Percentiles rank a stretch among this genome's conserved stretches.
phyloP scores from a whole-genome alignment of 2,113 vertebrate species.

The Nyctibius bracteatus region DNA sequence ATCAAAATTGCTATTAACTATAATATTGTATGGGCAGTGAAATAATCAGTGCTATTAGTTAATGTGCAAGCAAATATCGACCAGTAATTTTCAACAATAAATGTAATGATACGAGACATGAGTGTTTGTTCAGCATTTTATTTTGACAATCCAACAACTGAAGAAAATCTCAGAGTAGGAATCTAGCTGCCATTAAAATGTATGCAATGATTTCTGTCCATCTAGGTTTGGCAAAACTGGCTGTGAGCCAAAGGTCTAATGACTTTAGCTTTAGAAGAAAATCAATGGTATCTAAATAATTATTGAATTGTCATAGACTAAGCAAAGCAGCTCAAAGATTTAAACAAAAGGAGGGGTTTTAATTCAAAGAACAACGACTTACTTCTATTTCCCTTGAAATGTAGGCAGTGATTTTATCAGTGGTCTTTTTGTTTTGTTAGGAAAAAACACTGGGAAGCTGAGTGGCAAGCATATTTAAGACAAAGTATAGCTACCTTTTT shows the following conservation, averaged over 20 bases:
- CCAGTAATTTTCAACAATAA: slow-evolving; percentile 71
- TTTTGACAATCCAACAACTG: slow-evolving; percentile 44
- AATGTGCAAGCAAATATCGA: slow-evolving; percentile 75
- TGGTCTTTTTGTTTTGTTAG: neutral
- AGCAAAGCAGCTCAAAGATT: neutral
- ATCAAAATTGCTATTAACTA: slow-evolving; percentile 74
- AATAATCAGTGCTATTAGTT: slow-evolving; percentile 76
- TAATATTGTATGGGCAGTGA: slow-evolving; percentile 68
- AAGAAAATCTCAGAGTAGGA: slow-evolving; percentile 5
- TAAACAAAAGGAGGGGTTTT: neutral
- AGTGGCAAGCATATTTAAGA: neutral
- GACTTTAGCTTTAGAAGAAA: neutral
- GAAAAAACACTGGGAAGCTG: neutral
- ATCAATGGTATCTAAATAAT: slow-evolving; percentile 21
- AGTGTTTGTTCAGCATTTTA: slow-evolving; percentile 57
- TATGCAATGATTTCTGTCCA: neutral
- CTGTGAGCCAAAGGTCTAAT: neutral
- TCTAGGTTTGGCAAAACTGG: neutral
- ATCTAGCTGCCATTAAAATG: neutral
- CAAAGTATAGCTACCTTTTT: neutral
- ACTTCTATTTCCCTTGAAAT: neutral
- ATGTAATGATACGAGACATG: slow-evolving; percentile 46
- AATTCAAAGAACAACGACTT: neutral
- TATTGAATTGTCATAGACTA: neutral
- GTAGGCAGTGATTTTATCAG: neutral